These are phyloP conservation scores for Phyllotreta striolata DNA, from an alignment of 2,888 invertebrate genomes.

Conservation along the genomic window DNA sequence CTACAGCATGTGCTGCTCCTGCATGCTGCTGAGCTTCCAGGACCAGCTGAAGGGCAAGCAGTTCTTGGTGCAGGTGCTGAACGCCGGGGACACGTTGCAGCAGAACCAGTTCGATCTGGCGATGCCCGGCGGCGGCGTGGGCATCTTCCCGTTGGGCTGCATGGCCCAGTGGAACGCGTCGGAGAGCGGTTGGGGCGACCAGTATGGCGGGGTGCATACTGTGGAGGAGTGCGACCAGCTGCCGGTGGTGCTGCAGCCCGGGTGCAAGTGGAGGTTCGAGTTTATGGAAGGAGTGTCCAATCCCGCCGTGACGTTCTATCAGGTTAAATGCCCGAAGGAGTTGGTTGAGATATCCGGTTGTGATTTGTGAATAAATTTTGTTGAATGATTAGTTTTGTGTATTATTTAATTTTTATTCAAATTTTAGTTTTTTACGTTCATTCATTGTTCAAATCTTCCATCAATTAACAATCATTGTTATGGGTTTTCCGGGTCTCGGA, in stretches of 20 bases:
- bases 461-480: too few species aligned
- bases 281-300: constrained; percentile 36
- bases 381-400: neutral
- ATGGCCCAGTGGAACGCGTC: constrained; percentile 37
- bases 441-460: too few species aligned
- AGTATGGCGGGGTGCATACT: constrained; percentile 27
- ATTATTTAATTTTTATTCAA: too few species aligned
- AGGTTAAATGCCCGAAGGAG: constrained; percentile 39
- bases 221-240: constrained; percentile 32
- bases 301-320: constrained; percentile 34
- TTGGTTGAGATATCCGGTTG: constrained; percentile 26
- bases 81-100: constrained; percentile 22
- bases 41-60: constrained; percentile 34
- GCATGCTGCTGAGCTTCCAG: constrained; percentile 38
- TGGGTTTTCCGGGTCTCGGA: too few species aligned
- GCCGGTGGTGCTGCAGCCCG: constrained; percentile 30
- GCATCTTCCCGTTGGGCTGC: constrained; percentile 22
- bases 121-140: constrained; percentile 31
- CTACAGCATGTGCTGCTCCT: constrained; percentile 38
- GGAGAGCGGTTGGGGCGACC: constrained; percentile 33
- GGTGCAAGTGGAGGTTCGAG: constrained; percentile 38
- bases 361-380: constrained; percentile 15
- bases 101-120: constrained; percentile 31
- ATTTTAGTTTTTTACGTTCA: too few species aligned
- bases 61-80: constrained; percentile 31